Base-by-base conservation (phyloP, 2,888 invertebrate genomes). In the Scrobipalpa costella region DNA sequence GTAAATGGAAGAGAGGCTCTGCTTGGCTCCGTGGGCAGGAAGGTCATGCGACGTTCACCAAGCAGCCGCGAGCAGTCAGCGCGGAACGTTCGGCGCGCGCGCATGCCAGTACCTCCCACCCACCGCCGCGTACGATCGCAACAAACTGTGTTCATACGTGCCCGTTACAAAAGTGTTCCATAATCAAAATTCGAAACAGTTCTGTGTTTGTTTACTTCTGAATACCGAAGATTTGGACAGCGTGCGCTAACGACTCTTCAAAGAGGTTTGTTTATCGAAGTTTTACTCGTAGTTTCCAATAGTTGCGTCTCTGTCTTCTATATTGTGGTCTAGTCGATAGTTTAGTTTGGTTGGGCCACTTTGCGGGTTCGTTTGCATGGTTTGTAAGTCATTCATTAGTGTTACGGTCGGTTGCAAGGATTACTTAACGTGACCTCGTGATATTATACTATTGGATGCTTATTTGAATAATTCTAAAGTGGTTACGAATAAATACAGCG, bases 31-130 rank as follows among this genome's bases (percentile, higher is more conserved):
- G 85, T 88, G 82, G 88, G 88, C 83, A 85, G 88, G 85, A 89
- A 90, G 90, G 90, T 88, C 88, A 88, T 70, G 73, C 79, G 75
- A 86, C 89, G 84, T 88, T 89, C 89, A 88, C 88, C 55, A 71
- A 72, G 69, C 70, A 73, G 74, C 67, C 69, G 73, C 67, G 66
- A 73, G 73, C 84, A 88, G 90, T 90, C 79, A 84, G 88, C 86
- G 88, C 85, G 85, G 86, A 86, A 85, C 86, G 78, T 76, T 69
- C 83, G 76, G 79, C 85, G 89, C 79, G 75, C 68, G 83, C 88
- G 88, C 89, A 90, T 82, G 88, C 76, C 67, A 76, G 72, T 74
- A 71, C 72, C 71, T 68, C 69, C 44, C 17, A 40, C 34, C 9
- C 34, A n/a, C n/a, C 27, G 27, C 67, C 73, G 69, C 71, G 73